Conservation (phyloP, 2,888 invertebrate species). For the Cataglyphis livida region DNA sequence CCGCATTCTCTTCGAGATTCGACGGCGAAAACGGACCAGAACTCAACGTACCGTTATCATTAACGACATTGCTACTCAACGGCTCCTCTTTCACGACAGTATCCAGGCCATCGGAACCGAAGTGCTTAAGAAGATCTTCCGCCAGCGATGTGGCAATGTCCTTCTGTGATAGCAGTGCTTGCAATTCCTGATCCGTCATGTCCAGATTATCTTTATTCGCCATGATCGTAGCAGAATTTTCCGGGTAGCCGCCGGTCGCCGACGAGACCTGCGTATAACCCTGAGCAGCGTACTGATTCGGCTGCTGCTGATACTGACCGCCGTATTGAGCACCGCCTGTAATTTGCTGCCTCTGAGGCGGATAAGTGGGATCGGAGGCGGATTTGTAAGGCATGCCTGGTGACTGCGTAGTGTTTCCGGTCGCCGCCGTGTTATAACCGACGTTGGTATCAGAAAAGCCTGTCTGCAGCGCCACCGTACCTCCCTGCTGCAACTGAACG, state of each 20-base stretch:
- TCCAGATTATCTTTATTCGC: slow-evolving; percentile 85
- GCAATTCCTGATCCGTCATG: slow-evolving; percentile 91
- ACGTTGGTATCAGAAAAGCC: slow-evolving; percentile 86
- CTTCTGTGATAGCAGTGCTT: slow-evolving; percentile 91
- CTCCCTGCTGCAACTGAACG: slow-evolving; percentile 84
- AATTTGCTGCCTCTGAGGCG: slow-evolving; percentile 70
- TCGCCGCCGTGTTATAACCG: slow-evolving; percentile 84
- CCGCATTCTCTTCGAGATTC: slow-evolving; percentile 80
- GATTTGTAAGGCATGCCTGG: slow-evolving; percentile 87
- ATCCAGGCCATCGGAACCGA: slow-evolving; percentile 90
- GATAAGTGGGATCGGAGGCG: slow-evolving; percentile 84
- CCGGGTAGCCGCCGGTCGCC: slow-evolving; percentile 83
- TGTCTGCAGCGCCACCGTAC: slow-evolving; percentile 85
- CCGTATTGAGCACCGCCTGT: slow-evolving; percentile 69
- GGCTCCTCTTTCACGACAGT: slow-evolving; percentile 82
- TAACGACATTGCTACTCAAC: slow-evolving; percentile 79
- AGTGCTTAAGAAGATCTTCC: slow-evolving; percentile 95
- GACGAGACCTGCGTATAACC: slow-evolving; percentile 85
- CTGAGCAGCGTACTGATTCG: slow-evolving; percentile 81
- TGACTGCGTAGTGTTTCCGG: slow-evolving; percentile 85
- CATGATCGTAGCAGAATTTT: slow-evolving; percentile 76
- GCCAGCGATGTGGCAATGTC: slow-evolving; percentile 93
- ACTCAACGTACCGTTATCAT: slow-evolving; percentile 84
- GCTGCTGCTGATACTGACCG: slow-evolving; percentile 74
- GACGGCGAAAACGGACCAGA: slow-evolving; percentile 88